Base-by-base conservation (phyloP, 2,113 vertebrate genomes). In the Isurus oxyrinchus region DNA sequence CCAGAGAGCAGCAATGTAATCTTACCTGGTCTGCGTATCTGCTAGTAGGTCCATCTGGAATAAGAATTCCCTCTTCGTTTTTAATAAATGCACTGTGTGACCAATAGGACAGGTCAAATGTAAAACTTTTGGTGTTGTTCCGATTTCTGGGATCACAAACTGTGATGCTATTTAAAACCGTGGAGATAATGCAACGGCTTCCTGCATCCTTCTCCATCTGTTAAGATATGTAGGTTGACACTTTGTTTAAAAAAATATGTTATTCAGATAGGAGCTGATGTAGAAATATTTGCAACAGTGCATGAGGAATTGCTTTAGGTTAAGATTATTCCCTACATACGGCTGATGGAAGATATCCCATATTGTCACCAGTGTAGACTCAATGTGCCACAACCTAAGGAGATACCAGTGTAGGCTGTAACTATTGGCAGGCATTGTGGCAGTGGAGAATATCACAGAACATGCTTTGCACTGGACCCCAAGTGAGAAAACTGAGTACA, bases 21-120 rank as follows among this genome's bases (percentile, higher is more conserved):
- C 97, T 97, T 97, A 99, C 98, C 98, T 99, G 98, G 96, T 98
- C 98, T n/a, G 97, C 97, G 0, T 98, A 98, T 91, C 97, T 97
- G 49, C 98, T 97, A 0, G 97, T 98, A 0, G 97, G 97, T 79
- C 98, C 98, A 96, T 98, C 97, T 2, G 98, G 97, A 86, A 98
- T 90, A 2, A 98, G 97, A 13, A 97, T 97, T 72, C 98, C 97
- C 0, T 97, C 97, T 96, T 97, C 96, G 96, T 98, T 97, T 84
- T 97, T 97, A 0, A 97, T 96, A 97, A 98, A 98, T 96, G 98
- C 97, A n/a, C 96, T 97, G 94, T 98, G 98, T 96, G 98, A 98
- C 98, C 98, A 98, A 96, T 97, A 98, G 0, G 98, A 98, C 76
- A 97, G 97, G 97, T 98, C 98, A 81, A 98, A 99, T 91, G 97